These are phyloP conservation scores for Leptatherina wallacei DNA, from an alignment of 2,797 vertebrate genomes.

Conservation along the genomic window DNA sequence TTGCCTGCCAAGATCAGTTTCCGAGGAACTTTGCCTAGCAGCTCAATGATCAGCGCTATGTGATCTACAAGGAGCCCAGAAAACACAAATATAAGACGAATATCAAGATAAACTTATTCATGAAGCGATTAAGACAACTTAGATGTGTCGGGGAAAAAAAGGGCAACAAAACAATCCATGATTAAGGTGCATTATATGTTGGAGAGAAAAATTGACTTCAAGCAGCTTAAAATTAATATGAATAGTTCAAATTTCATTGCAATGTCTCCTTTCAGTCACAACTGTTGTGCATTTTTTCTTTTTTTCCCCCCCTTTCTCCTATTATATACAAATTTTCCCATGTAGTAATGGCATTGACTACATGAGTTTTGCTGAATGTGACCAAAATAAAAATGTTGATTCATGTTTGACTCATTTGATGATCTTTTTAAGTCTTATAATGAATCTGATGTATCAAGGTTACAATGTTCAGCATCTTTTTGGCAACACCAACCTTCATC, in stretches of 20 bases:
- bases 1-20: conserved; percentile 95
- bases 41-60: conserved; percentile 97
- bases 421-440: not conserved
- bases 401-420: too few relatives aligned
- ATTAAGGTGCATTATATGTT: not conserved
- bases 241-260: not conserved
- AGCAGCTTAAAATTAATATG: not conserved
- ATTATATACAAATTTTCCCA: too few relatives aligned
- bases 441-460: not conserved
- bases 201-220: not conserved
- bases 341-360: too few relatives aligned
- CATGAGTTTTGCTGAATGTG: too few relatives aligned
- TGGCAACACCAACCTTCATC: conserved; percentile 89
- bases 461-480: not conserved
- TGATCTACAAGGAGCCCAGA: conserved; percentile 85
- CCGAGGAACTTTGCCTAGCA: conserved; percentile 95
- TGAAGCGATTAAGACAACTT: not conserved
- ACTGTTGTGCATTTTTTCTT: not conserved
- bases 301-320: too few relatives aligned
- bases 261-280: not conserved
- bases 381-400: too few relatives aligned
- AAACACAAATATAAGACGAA: conserved; percentile 23
- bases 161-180: not conserved
- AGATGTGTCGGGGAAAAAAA: not conserved
- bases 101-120: not conserved